Base-by-base conservation (phyloP, 2,888 invertebrate genomes). In the Furcula furcula region DNA sequence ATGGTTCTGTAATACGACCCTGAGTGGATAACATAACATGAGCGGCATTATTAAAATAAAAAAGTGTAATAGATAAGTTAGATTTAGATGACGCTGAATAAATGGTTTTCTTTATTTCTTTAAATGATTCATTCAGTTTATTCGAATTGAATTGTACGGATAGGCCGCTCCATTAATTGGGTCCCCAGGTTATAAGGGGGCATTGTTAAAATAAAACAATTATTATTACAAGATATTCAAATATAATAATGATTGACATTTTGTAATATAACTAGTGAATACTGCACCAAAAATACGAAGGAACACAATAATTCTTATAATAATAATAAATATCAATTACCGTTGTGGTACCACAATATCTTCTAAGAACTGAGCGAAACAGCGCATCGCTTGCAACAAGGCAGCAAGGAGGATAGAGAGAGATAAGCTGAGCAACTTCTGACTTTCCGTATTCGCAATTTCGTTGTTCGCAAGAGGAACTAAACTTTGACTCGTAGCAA, bases 391-490 rank as follows among this genome's bases (percentile, higher is more conserved):
- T 70, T 92, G 92, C 19, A 92, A 59, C 55, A 92, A 65, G 15
- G 92, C 92, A 11, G 92, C 92, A 28, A 92, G 78, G 9, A 92
- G 74, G 47, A 92, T 83, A 27, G 92, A 92, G 19, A 92, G 65
- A 11, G 92, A 91, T 33, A 92, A 67, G 46, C 91, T 91, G 29
- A 92, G 89, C 54, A 92, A 65, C 69, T 90, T 91, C 58, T 86
- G 82, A 51, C 73, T 83, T 50, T 88, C 89, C 4, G 76, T 75
- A 45, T 68, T 70, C 28, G 71, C 90, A 30, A 88, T 58, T 69
- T 82, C 87, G 61, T 86, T 88, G 70, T 77, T 81, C 38, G 46
- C 52, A 42, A 86, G 79, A 75, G 87, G 85, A 78, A 88, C 82
- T 77, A 87, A 73, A 71, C 75, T 74, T 71, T 75, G 70, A 65